Percentiles rank a stretch among this genome's conserved stretches.
phyloP scores from a whole-genome alignment of 2,113 vertebrate genomes.

The Alectura lathami region DNA sequence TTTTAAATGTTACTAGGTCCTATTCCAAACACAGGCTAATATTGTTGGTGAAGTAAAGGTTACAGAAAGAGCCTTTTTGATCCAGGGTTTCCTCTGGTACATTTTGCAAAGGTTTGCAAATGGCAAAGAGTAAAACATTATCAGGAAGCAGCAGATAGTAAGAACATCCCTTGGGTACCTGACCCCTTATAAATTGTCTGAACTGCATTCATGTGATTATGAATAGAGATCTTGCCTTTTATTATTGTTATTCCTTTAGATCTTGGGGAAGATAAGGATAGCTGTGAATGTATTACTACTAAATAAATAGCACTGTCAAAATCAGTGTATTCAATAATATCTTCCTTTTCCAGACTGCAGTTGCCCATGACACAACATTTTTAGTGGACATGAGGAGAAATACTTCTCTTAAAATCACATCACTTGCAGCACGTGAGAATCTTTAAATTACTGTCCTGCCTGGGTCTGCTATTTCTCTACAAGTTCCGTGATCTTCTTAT shows the following conservation, averaged over 20 bases:
- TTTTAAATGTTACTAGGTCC: background rate
- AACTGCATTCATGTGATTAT: accelerated
- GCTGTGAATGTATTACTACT: background rate
- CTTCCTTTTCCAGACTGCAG: background rate
- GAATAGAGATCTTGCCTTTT: background rate
- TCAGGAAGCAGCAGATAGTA: background rate
- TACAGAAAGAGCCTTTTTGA: background rate
- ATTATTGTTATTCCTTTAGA: background rate
- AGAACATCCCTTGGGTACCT: background rate
- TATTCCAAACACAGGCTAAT: background rate
- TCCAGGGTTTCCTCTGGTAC: background rate
- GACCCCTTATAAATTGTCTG: background rate
- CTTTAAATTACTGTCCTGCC: background rate
- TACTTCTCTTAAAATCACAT: background rate
- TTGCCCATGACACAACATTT: background rate
- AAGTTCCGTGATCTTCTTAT: background rate
- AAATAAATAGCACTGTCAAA: background rate
- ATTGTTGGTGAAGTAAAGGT: background rate
- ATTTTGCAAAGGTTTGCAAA: background rate
- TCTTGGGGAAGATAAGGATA: background rate
- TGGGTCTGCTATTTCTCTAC: background rate
- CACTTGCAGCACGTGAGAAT: background rate
- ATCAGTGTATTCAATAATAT: background rate
- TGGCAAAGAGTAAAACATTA: background rate
- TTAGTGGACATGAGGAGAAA: background rate